Conservation (phyloP, 1,140 invertebrate genomes). For the Orius laevigatus region DNA sequence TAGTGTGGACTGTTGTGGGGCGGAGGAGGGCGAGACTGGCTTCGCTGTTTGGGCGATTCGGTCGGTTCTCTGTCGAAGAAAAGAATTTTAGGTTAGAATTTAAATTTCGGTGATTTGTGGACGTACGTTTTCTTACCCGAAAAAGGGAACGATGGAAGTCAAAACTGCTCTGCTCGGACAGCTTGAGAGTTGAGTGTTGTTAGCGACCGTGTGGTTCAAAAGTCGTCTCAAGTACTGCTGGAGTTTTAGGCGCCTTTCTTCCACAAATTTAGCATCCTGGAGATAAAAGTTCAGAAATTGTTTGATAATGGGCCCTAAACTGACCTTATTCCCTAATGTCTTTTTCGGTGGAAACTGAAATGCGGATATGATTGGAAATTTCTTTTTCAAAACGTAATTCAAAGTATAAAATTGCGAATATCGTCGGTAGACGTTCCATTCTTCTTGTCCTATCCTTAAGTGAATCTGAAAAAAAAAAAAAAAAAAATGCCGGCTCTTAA, state of each 20-base stretch:
- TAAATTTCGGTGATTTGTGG: too few relatives aligned
- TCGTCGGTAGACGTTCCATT: conserved; percentile 86
- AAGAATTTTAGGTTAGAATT: too few relatives aligned
- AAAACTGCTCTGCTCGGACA: conserved; percentile 20
- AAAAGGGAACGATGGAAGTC: conserved; percentile 21
- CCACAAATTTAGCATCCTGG: conserved; percentile 24
- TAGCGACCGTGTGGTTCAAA: conserved; percentile 20
- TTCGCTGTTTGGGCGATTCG: too few relatives aligned
- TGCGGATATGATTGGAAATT: conserved; percentile 53
- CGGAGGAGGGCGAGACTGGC: too few relatives aligned
- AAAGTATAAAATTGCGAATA: conserved; percentile 80
- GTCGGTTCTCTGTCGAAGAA: too few relatives aligned
- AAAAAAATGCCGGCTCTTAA: conserved; percentile 5
- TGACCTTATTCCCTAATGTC: conserved; percentile 78
- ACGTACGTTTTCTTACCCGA: conserved; percentile 18
- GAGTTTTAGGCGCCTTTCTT: conserved; percentile 22
- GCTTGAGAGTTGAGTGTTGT: conserved; percentile 17
- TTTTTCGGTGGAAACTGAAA: conserved; percentile 92
- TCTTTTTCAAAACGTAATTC: conserved; percentile 64
- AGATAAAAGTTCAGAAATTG: conserved; percentile 1
- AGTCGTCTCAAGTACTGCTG: conserved; percentile 22
- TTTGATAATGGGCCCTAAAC: too few relatives aligned
- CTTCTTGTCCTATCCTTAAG: conserved; percentile 65
- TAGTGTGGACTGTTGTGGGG: too few relatives aligned
- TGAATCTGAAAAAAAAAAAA: conserved; percentile 42